Evolutionary conservation across 2,797 vertebrate genomes (phyloP).

Genomic region (Karalla daura): DNA sequence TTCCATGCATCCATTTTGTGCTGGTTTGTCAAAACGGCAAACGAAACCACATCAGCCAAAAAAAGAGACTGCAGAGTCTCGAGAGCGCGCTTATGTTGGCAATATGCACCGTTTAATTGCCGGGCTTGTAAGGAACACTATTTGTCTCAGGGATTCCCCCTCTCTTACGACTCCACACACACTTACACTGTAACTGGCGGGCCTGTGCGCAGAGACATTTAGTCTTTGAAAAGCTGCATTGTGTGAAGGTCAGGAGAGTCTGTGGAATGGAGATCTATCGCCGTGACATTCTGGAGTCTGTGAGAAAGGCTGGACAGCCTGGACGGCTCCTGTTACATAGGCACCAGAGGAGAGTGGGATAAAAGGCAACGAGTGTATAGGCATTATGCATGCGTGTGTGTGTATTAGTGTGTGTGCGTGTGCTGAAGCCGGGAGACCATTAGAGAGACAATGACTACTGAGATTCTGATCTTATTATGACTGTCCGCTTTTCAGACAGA

Average conservation of each 20-base stretch:
- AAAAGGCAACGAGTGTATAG: conserved; percentile 42
- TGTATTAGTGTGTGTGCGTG: neutral
- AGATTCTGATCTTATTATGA: conserved; percentile 59
- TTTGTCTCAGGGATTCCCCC: conserved; percentile 73
- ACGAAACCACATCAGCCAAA: conserved; percentile 48
- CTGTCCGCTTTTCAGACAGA: conserved; percentile 40
- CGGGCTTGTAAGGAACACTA: conserved; percentile 36
- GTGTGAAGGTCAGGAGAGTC: conserved; percentile 82
- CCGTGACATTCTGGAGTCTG: conserved; percentile 73
- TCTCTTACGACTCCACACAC: conserved; percentile 13
- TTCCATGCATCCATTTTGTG: conserved; percentile 44
- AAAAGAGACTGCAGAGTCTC: conserved; percentile 23
- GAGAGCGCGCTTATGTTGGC: conserved; percentile 51
- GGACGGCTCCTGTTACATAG: conserved; percentile 71
- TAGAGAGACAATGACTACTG: conserved; percentile 34
- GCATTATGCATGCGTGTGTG: conserved; percentile 3
- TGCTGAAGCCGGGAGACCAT: conserved; percentile 10
- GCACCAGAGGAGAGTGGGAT: conserved; percentile 47
- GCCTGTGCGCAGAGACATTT: conserved; percentile 66
- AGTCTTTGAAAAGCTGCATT: conserved; percentile 81
- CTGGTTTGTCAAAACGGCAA: conserved; percentile 33
- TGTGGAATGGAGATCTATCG: conserved; percentile 73
- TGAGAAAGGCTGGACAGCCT: conserved; percentile 63
- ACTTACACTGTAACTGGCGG: conserved; percentile 25
- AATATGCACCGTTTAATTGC: conserved; percentile 52